Evolutionary conservation across 2,113 vertebrate species (phyloP), one percentile per base, ranked within the genome.

Genomic region (Lasiurus borealis): DNA sequence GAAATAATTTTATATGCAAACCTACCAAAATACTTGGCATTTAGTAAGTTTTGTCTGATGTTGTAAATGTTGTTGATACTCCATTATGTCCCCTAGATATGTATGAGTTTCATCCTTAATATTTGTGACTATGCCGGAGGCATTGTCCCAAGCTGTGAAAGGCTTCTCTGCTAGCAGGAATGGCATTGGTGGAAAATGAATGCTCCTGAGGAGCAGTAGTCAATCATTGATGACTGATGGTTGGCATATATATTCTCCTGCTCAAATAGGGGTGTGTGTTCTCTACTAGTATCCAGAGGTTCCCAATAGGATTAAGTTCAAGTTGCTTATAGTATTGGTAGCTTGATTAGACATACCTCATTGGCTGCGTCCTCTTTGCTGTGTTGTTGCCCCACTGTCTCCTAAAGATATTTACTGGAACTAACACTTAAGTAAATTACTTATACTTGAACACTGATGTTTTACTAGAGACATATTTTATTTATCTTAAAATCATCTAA

Each of bases 401-500:
- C 46, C 50, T 83, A 29, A 48, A 82, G 57, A 78, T 85, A 34
- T 40, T 57, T 68, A 3, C 34, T 62, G 1, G 25, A 34, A 21
- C 6, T 25, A 82, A 14, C 4, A 25, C 10, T 34, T 29, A 73
- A 73, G 25, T 66, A 34, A 27, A 66, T 64, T 19, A 59, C 31
- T 40, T 75, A 36, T 14, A 36, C 18, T 36, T 78, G 40, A 54
- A 75, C 89, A 93, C 40, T 3, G 14, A 83, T 69, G 44, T 82
- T 83, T 90, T 72, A 44, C 64, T n/a, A 86, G 8, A 19, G 8
- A 19, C 7, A 68, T 40, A 1, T 62, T 69, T 83, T 90, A 2
- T 36, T 71, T 82, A 57, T 80, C 34, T 46, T 97, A 92, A 66
- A 91, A 75, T 91, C 18, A 75, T 68, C 57, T 88, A 18, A 76